Percentiles rank a stretch among this genome's conserved stretches.
phyloP scores from a whole-genome alignment of 2,113 vertebrate species.

The Furnarius figulus region DNA sequence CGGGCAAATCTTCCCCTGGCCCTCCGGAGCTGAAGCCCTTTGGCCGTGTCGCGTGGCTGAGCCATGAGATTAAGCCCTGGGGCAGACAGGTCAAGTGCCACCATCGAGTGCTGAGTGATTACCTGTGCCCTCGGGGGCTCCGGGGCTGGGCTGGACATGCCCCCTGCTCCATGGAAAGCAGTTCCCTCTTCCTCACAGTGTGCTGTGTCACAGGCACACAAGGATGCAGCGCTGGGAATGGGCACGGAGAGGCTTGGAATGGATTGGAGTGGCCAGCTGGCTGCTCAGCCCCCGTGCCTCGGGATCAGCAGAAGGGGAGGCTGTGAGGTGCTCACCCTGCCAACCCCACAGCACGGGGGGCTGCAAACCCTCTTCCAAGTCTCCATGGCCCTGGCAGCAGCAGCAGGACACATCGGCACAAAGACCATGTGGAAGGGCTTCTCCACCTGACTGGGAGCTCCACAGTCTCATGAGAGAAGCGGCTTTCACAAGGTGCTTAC shows the following conservation, averaged over 20 bases:
- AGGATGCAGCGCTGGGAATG: background rate
- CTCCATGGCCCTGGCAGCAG: background rate
- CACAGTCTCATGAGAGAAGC: fast-evolving
- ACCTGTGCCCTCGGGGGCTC: background rate
- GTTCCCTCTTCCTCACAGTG: background rate
- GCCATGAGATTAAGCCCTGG: background rate
- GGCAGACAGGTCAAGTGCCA: background rate
- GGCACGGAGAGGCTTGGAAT: background rate
- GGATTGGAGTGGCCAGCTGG: background rate
- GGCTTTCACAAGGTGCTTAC: fast-evolving
- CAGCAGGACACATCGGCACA: fast-evolving
- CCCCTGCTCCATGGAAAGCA: background rate
- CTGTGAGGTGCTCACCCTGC: fast-evolving
- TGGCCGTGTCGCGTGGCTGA: background rate
- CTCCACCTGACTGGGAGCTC: background rate
- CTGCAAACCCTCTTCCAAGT: background rate
- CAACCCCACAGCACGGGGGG: background rate
- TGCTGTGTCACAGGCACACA: fast-evolving
- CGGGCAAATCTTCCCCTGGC: background rate
- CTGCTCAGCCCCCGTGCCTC: background rate
- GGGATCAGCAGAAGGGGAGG: background rate
- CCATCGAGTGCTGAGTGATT: background rate
- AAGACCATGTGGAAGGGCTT: background rate
- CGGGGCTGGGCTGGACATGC: background rate
- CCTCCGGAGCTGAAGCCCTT: background rate